A percentile compares a stretch with the other conserved stretches of the same genome.
These are phyloP conservation scores for Amblyraja radiata DNA, from an alignment of 2,797 vertebrate genomes.

Conservation along the genomic window DNA sequence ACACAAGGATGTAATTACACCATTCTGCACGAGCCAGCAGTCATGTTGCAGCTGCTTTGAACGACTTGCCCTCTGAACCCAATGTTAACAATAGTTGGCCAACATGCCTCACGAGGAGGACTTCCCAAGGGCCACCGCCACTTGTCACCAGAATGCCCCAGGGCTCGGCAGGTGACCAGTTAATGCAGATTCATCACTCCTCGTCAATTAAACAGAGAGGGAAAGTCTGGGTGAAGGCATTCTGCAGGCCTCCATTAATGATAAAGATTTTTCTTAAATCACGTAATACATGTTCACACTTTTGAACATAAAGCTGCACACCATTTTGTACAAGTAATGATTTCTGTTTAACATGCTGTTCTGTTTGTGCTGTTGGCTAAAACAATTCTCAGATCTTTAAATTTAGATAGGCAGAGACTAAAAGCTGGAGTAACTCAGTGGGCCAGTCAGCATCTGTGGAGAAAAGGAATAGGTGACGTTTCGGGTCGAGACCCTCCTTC, in stretches of 20 bases:
- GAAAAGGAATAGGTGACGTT: no score
- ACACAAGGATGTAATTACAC: constrained; percentile 54
- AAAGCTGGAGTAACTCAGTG: no score
- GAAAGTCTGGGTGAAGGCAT: not conserved
- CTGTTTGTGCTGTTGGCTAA: not conserved
- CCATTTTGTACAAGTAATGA: not conserved
- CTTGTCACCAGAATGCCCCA: not conserved
- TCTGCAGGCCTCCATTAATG: not conserved
- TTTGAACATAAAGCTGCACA: not conserved
- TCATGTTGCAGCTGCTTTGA: constrained; percentile 52
- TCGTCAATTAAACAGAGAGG: not conserved
- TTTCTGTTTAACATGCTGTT: not conserved
- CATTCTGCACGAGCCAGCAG: constrained; percentile 48
- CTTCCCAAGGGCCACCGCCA: constrained; percentile 38
- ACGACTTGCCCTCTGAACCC: constrained; percentile 52
- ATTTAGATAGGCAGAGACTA: not conserved
- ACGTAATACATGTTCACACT: not conserved
- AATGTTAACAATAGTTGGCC: constrained; percentile 49
- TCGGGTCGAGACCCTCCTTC: not conserved
- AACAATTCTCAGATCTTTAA: not conserved
- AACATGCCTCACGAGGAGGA: constrained; percentile 40
- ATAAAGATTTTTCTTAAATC: not conserved
- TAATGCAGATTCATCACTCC: constrained; percentile 3
- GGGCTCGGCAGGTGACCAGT: not conserved
- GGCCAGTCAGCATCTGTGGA: no score